Evolutionary conservation across 2,888 invertebrate genomes (phyloP), one percentile per base, ranked within the genome.

Genomic region (Sphinx pinastri): DNA sequence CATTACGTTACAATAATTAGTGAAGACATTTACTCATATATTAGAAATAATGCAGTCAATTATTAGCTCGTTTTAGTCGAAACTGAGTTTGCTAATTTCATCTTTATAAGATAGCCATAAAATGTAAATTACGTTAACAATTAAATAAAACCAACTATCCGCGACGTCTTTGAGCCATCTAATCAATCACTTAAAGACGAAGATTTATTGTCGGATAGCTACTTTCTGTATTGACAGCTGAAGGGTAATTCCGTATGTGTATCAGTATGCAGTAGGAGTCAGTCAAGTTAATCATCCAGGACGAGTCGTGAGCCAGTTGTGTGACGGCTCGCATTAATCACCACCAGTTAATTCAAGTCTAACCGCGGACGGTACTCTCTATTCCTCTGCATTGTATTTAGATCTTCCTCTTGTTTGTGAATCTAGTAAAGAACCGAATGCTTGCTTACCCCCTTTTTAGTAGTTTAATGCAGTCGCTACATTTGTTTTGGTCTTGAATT

Each of bases 291-390:
- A 79, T 79, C 76, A 75, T 52, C 75, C 75, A 70, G 74, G 77
- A 77, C 78, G 78, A 72, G 59, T 58, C 60, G 68, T 68, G 70
- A 25, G 69, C 69, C 70, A 70, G 60, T 63, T 70, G 69, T 54
- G 74, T 73, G 74, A 78, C 76, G 75, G 69, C 51, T 54, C 72
- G 59, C 73, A 79, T 79, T 77, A 78, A 79, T 79, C 79, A 79
- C 73, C 68, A 59, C 13, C 38, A 52, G 67, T 59, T 67, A 59
- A 70, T 70, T 52, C 58, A 58, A 58, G 58, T 49, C 52, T 52
- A 63, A 58, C 38, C 16, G 16, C 5, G 16, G n/a, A 12, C 63
- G 49, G 49, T n/a, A n/a, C n/a, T 49, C 19, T 63, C 47, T 19
- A 49, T 49, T 16, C 49, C 1, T 63, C 19, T 63, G 63, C 19